Percentiles rank a stretch among this genome's conserved stretches.
phyloP scores from a whole-genome alignment of 2,113 vertebrate genomes.

The Chrysochloris asiatica region DNA sequence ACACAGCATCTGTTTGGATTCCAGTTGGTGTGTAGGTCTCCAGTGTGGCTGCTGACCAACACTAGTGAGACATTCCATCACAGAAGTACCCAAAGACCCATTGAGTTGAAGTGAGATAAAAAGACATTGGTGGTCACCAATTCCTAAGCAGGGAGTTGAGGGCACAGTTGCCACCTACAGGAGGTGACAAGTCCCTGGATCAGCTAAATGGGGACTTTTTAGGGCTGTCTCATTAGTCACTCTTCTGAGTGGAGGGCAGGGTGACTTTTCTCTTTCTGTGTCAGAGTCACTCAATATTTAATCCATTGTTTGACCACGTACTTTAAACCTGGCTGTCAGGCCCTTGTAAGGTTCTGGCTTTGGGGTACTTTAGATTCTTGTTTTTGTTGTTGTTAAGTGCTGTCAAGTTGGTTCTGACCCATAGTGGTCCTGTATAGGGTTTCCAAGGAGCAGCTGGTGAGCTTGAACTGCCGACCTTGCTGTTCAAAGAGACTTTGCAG shows the following conservation, averaged over 20 bases:
- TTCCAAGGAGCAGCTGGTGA: no score
- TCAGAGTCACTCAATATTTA: not conserved
- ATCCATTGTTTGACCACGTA: not conserved
- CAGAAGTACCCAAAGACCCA: slow-evolving; percentile 67
- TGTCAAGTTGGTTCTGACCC: no score
- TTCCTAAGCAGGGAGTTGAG: slow-evolving; percentile 40
- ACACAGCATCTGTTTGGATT: slow-evolving; percentile 38
- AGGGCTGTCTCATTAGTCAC: not conserved
- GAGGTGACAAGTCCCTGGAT: not conserved
- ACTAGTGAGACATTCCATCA: slow-evolving; percentile 32
- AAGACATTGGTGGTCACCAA: not conserved
- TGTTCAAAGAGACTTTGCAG: no score
- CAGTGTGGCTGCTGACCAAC: slow-evolving; percentile 46
- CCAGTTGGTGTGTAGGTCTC: not conserved
- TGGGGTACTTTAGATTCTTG: not conserved
- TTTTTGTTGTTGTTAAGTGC: no score
- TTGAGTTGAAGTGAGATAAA: slow-evolving; percentile 68
- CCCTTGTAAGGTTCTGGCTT: not conserved
- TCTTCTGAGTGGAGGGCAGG: not conserved
- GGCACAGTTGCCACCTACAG: not conserved
- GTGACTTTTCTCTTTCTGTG: not conserved
- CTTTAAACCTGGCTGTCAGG: not conserved
- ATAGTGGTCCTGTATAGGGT: no score
- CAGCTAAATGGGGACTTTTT: not conserved
- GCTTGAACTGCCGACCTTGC: no score